These are phyloP conservation scores for Blastobasis adustella DNA, from an alignment of 2,888 invertebrate genomes.

Conservation along the genomic window DNA sequence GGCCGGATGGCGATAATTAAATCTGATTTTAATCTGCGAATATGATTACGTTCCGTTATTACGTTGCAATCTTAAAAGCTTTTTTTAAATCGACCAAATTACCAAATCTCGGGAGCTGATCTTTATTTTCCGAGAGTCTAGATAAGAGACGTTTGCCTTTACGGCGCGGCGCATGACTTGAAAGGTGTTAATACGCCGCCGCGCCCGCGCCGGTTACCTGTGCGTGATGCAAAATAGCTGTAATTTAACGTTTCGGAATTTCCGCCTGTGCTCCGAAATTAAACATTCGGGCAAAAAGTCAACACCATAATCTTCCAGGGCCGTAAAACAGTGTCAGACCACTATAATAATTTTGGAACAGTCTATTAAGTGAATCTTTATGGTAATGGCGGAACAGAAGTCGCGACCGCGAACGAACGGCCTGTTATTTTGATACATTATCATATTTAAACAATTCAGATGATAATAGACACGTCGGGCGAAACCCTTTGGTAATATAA, in stretches of 20 bases:
- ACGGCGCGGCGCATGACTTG: conserved; percentile 14
- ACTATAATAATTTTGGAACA: conserved; percentile 70
- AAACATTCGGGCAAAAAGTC: conserved; percentile 42
- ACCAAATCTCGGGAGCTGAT: conserved; percentile 38
- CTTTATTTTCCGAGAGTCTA: conserved; percentile 36
- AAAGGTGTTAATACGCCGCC: conserved; percentile 19
- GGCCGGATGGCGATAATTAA: conserved; percentile 58
- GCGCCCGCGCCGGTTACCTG: neutral
- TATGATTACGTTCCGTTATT: conserved; percentile 52
- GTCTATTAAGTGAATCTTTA: conserved; percentile 74
- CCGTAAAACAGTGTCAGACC: conserved; percentile 61
- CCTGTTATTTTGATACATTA: conserved; percentile 74
- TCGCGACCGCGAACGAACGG: conserved; percentile 62
- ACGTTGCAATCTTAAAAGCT: conserved; percentile 34
- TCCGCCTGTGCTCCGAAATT: conserved; percentile 32
- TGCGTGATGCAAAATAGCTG: conserved; percentile 11
- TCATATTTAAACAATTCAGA: conserved; percentile 75
- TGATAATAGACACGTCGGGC: conserved; percentile 74
- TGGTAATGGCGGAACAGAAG: conserved; percentile 71
- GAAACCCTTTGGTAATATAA: conserved; percentile 75
- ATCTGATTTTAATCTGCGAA: conserved; percentile 58
- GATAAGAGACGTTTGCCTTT: conserved; percentile 32
- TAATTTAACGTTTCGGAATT: conserved; percentile 31
- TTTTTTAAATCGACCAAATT: conserved; percentile 35
- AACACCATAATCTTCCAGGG: conserved; percentile 42